Evolutionary conservation across 2,113 vertebrate genomes (phyloP).

Genomic region (Alethe castanea): DNA sequence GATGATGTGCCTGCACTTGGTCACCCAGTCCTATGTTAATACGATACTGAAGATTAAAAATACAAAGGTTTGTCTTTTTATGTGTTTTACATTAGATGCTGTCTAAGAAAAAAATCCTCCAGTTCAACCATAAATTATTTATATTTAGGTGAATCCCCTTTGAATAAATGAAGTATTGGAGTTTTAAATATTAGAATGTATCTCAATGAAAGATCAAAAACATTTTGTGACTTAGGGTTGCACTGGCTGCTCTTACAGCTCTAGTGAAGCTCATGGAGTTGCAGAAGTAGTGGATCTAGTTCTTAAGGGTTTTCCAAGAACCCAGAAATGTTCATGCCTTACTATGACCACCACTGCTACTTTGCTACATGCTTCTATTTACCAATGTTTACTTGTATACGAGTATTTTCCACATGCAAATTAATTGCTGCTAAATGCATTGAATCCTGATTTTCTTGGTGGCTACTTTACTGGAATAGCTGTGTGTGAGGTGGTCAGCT

Average conservation of each 20-base stretch:
- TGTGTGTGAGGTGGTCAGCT: neutral
- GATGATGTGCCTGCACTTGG: neutral
- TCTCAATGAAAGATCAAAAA: neutral
- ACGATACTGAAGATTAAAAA: neutral
- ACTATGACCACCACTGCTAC: neutral
- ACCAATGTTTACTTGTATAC: neutral
- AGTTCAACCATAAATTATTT: neutral
- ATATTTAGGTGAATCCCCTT: neutral
- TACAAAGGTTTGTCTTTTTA: neutral
- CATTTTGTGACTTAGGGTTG: neutral
- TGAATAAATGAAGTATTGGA: neutral
- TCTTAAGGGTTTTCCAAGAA: neutral
- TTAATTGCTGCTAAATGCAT: neutral
- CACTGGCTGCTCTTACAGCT: neutral
- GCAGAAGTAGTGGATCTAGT: neutral
- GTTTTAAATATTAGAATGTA: neutral
- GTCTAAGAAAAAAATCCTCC: neutral
- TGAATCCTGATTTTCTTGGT: neutral
- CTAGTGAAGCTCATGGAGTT: neutral
- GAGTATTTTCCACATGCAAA: neutral
- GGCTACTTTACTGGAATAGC: neutral
- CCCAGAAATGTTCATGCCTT: neutral
- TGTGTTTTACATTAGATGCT: neutral
- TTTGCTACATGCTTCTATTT: neutral
- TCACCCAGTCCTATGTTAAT: neutral